These are phyloP conservation scores for Trachelus stipa DNA, from an alignment of 2,888 invertebrate species.

Conservation along the genomic window DNA sequence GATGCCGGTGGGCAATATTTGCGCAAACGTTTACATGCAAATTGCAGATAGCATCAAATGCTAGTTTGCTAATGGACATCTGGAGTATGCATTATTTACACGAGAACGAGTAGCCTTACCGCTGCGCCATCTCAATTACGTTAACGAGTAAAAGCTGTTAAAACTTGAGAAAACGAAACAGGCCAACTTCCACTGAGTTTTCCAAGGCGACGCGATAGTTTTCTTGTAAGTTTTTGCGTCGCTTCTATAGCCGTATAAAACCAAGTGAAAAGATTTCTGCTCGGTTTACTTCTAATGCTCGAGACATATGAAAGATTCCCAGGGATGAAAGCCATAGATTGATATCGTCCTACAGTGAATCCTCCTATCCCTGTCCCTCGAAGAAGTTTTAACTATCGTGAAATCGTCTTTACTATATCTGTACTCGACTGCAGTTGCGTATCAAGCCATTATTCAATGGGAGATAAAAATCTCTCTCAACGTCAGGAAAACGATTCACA, in stretches of 20 bases:
- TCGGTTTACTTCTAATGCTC: neutral
- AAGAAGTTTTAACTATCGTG: neutral
- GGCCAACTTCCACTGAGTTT: neutral
- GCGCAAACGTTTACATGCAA: neutral
- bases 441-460: neutral
- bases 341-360: neutral
- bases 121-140: neutral
- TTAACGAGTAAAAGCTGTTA: slow-evolving; percentile 1
- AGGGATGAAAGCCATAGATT: neutral
- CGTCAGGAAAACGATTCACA: neutral
- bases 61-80: neutral
- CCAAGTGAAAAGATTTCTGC: neutral
- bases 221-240: neutral
- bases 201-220: neutral
- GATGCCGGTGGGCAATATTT: neutral
- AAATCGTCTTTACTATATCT: neutral
- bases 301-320: neutral
- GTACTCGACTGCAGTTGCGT: neutral
- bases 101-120: neutral
- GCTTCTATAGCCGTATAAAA: neutral
- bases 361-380: neutral
- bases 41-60: neutral
- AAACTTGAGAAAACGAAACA: slow-evolving; percentile 3
- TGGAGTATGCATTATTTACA: slow-evolving; percentile 3
- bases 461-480: neutral